Percentiles rank a stretch among this genome's conserved stretches.
These are phyloP conservation scores for Hydrolagus affinis DNA, from an alignment of 2,113 vertebrate species.

Conservation along the genomic window DNA sequence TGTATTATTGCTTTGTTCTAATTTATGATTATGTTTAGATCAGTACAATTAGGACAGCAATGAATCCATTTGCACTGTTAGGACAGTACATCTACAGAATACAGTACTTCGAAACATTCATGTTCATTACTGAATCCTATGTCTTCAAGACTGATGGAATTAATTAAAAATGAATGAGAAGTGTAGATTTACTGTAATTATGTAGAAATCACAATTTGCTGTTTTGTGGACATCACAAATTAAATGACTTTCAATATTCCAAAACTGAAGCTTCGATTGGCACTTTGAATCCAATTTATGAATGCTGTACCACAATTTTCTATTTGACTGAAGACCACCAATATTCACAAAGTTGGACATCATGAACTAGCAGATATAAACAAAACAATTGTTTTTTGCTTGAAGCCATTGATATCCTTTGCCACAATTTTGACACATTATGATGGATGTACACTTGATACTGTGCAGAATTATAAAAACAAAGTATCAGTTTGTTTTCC, in stretches of 20 bases:
- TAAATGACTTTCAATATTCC: no score
- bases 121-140: background rate
- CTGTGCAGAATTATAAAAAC: background rate
- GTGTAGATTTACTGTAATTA: no score
- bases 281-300: no score
- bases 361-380: background rate
- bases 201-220: no score
- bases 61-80: background rate
- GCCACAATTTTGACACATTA: background rate
- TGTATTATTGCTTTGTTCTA: conserved; percentile 23
- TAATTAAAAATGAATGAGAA: background rate
- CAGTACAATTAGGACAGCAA: background rate
- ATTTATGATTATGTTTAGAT: background rate
- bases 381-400: background rate
- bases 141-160: conserved; percentile 1
- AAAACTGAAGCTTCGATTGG: no score
- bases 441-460: background rate
- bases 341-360: no score
- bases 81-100: background rate
- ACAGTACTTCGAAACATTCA: background rate
- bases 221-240: no score
- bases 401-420: background rate
- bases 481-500: background rate
- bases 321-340: no score
- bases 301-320: no score